These are phyloP conservation scores for Gadus macrocephalus DNA, from an alignment of 2,113 vertebrate species.

Conservation along the genomic window DNA sequence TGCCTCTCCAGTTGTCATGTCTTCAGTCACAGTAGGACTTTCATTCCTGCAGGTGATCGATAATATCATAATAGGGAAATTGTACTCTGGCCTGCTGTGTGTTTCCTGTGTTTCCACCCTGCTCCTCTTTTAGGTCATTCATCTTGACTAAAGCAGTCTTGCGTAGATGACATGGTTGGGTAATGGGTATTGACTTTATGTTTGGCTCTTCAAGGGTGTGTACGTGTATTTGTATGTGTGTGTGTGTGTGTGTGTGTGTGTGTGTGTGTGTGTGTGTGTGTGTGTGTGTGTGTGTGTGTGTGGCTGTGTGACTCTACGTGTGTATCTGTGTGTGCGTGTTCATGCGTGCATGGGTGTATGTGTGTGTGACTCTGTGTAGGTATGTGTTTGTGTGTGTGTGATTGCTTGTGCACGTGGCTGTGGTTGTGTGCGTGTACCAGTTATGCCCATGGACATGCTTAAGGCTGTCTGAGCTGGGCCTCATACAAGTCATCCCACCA, in stretches of 20 bases:
- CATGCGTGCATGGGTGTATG: background rate
- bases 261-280: background rate
- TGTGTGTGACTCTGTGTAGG: background rate
- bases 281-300: background rate
- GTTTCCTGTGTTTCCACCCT: background rate
- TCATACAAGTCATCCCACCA: constrained; percentile 21
- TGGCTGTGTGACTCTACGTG: background rate
- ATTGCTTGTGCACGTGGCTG: background rate
- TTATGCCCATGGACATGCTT: background rate
- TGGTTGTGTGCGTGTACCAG: too few relatives aligned
- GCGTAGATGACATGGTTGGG: constrained; percentile 15
- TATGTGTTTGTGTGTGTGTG: background rate
- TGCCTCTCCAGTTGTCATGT: too few relatives aligned
- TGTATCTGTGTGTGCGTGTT: background rate
- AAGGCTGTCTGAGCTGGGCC: constrained; percentile 15
- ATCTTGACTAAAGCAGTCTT: constrained; percentile 10
- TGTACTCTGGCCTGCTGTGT: too few relatives aligned
- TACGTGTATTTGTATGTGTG: background rate
- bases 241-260: background rate
- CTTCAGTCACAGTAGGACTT: too few relatives aligned
- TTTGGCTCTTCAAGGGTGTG: background rate
- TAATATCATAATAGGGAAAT: too few relatives aligned
- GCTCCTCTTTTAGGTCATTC: background rate
- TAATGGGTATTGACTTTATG: background rate
- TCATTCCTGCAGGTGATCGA: too few relatives aligned